Base-by-base conservation (phyloP, 2,113 vertebrate genomes). In the Ploceus nigricollis region DNA sequence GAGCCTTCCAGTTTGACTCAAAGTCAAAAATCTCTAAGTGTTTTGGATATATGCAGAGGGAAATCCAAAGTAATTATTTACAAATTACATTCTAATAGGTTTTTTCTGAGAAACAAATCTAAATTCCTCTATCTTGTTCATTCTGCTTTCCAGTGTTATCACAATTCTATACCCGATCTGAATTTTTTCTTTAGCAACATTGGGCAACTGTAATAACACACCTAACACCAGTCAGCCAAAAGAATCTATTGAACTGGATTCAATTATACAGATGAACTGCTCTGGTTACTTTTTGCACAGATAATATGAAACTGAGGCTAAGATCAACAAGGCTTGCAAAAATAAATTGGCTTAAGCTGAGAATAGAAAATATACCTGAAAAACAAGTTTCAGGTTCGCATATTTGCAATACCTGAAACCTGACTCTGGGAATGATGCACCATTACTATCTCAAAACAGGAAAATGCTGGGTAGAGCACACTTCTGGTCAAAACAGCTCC, bases 401-500 rank as follows among this genome's bases (percentile, higher is more conserved):
- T 94, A 89, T 56, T 95, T 97, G 93, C 80, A 53, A 71, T 90
- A 77, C 75, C 44, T 89, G 86, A 90, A 90, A 92, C 72, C 44
- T 82, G 69, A 76, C 44, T 89, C 92, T 68, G 65, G 42, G 86
- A 93, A 73, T 53, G 82, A 89, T 89, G 69, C 80, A 47, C 20
- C 58, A 19, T n/a, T 42, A 17, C 53, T 57, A 27, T 45, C 90
- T 5, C 2, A 85, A 95, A 92, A 4, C 0, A 87, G 40, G 42
- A 71, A 84, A 95, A 72, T 33, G 8, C n/a, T 53, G 44, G 9
- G 33, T 48, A 87, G 20, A 86, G 16, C 11, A 69, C 7, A 27
- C 0, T 0, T 66, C 27, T 72, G 31, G 15, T 63, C 50, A 58
- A 90, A 94, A 87, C 24, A 60, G 11, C 51, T 86, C 61, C 1